Evolutionary conservation across 2,113 vertebrate species (phyloP).

Genomic region (Cinclus cinclus): DNA sequence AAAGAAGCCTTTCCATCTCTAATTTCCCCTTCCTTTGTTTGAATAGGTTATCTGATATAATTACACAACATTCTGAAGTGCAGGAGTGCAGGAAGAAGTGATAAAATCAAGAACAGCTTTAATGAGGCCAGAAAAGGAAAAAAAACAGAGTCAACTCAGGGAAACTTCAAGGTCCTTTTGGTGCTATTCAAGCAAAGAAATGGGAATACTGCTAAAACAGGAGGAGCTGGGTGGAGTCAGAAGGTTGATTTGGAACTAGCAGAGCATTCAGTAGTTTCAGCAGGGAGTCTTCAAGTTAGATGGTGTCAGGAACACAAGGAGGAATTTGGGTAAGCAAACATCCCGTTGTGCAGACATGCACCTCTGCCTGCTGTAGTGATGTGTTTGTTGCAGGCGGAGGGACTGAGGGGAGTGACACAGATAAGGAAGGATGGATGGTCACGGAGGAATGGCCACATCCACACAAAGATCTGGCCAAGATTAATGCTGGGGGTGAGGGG

Average conservation of each 20-base stretch:
- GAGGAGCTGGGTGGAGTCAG: neutral
- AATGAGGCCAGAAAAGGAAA: conserved; percentile 34
- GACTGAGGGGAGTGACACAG: neutral
- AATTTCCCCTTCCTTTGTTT: conserved; percentile 44
- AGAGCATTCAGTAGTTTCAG: neutral
- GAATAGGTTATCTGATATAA: conserved; percentile 32
- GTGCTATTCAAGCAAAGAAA: conserved; percentile 3
- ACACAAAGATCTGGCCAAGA: neutral
- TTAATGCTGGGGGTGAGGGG: neutral
- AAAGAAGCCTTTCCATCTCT: conserved; percentile 23
- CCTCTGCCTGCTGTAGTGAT: neutral
- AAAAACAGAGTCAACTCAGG: neutral
- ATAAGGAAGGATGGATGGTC: neutral
- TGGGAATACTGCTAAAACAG: neutral
- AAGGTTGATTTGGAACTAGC: neutral
- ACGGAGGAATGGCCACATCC: neutral
- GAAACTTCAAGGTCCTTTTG: neutral
- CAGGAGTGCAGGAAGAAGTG: conserved; percentile 25
- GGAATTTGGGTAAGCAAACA: neutral
- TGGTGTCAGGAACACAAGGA: neutral
- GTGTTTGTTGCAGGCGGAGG: neutral
- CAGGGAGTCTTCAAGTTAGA: neutral
- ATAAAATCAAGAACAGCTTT: conserved; percentile 55
- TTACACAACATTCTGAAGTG: conserved; percentile 1
- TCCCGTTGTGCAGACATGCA: neutral